These are phyloP conservation scores for Dendrophyllia cribrosa DNA, from an alignment of 64 coral and sea anemone genomes.

Conservation along the genomic window DNA sequence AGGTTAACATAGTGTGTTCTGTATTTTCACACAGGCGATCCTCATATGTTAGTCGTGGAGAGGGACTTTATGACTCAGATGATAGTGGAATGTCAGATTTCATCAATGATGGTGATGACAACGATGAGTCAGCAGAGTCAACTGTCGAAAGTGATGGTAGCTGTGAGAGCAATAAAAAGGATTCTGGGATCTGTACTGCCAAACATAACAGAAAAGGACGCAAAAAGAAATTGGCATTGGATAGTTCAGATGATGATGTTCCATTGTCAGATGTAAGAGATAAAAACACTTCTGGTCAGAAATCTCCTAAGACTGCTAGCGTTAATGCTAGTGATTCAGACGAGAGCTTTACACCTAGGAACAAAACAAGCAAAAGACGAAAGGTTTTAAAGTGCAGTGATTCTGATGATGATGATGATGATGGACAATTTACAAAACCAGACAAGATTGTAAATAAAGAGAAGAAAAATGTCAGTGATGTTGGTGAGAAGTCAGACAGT, in stretches of 20 bases:
- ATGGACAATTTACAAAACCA: background rate
- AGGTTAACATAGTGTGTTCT: background rate
- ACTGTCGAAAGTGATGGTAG: slow-evolving; percentile 8
- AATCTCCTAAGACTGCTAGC: background rate
- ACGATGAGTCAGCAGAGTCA: slow-evolving; percentile 6
- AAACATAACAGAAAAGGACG: background rate
- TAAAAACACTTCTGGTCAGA: background rate
- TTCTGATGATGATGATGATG: slow-evolving; percentile 36
- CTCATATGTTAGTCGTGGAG: slow-evolving; percentile 83
- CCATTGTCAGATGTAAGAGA: background rate
- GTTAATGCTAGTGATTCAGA: slow-evolving; percentile 8
- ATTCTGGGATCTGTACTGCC: background rate
- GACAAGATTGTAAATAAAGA: background rate
- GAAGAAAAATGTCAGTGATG: background rate
- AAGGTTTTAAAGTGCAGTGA: slow-evolving; percentile 47
- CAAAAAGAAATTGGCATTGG: background rate
- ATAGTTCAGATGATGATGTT: slow-evolving; percentile 2
- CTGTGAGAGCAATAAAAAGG: slow-evolving; percentile 8
- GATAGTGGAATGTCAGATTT: slow-evolving; percentile 94
- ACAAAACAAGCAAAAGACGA: slow-evolving; percentile 32
- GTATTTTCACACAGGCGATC: slow-evolving; percentile 36
- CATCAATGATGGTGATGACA: slow-evolving; percentile 77
- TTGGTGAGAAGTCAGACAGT: background rate
- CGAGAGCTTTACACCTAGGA: background rate
- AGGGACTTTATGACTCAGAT: slow-evolving; percentile 46